Evolutionary conservation across 2,113 vertebrate species (phyloP).

Genomic region (Micromys minutus): DNA sequence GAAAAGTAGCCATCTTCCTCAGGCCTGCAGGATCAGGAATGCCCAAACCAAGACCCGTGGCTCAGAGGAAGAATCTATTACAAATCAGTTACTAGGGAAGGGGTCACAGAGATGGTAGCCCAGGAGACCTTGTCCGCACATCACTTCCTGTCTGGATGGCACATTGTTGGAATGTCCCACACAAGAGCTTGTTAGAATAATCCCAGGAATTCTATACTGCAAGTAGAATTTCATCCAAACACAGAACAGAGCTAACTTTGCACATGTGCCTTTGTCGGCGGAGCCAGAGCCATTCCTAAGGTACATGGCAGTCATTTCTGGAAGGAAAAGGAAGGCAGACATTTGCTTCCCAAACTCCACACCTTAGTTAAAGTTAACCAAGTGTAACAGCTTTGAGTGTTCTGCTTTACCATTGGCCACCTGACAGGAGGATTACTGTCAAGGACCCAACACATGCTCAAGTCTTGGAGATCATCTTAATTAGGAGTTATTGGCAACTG

Average conservation of each 20-base stretch:
- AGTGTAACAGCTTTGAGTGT: background rate
- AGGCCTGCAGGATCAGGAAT: slow-evolving; percentile 25
- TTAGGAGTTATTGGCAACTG: background rate
- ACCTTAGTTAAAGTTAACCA: background rate
- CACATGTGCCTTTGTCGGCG: background rate
- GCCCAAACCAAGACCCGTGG: background rate
- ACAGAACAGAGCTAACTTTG: background rate
- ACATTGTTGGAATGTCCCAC: background rate
- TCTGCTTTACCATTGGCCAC: background rate
- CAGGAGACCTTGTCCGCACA: background rate
- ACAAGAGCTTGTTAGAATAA: background rate
- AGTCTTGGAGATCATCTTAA: background rate
- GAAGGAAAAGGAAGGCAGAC: background rate
- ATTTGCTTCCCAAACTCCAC: background rate
- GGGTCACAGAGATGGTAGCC: background rate
- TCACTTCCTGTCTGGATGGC: background rate
- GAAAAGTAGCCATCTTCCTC: background rate
- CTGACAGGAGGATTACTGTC: background rate
- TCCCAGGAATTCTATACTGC: background rate
- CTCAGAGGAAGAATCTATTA: background rate
- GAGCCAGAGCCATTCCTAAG: background rate
- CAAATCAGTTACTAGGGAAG: background rate
- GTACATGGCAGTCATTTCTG: background rate
- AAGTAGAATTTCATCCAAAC: background rate
- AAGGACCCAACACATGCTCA: background rate